phyloP scores from a whole-genome alignment of 1,140 invertebrate genomes.

The Colletes gigas region DNA sequence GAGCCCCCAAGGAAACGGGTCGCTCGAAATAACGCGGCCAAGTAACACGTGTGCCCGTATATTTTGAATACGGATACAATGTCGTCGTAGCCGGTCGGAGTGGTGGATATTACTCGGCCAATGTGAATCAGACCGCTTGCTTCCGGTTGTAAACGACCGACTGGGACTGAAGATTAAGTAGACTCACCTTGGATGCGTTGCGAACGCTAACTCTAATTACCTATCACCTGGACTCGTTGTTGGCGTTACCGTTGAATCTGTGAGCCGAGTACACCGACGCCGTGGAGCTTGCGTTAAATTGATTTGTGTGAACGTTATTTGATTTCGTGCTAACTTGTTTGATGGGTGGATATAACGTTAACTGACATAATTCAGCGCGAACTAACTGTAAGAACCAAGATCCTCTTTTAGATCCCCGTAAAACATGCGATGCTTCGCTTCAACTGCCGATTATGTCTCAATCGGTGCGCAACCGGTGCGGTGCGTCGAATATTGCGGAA shows the following conservation, averaged over 20 bases:
- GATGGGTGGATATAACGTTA: not conserved
- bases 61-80: constrained; percentile 65
- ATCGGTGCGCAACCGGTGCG: too few relatives aligned
- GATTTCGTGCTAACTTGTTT: not conserved
- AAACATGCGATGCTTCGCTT: too few relatives aligned
- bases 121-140: constrained; percentile 50
- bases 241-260: constrained; percentile 18
- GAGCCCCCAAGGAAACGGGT: constrained; percentile 49
- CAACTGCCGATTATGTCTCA: too few relatives aligned
- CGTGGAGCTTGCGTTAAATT: constrained; percentile 6
- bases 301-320: constrained; percentile 23
- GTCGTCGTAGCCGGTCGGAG: constrained; percentile 23
- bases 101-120: constrained; percentile 58
- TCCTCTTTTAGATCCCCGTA: too few relatives aligned
- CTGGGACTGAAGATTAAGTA: constrained; percentile 57
- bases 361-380: not conserved
- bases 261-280: not conserved
- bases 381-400: not conserved
- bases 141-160: constrained; percentile 65
- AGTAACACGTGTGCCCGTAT: constrained; percentile 64
- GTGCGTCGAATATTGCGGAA: too few relatives aligned
- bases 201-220: constrained; percentile 59
- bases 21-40: constrained; percentile 62
- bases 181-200: constrained; percentile 61
- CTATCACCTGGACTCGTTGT: constrained; percentile 59